Evolutionary conservation across 2,888 invertebrate species (phyloP).

Genomic region (Acleris literana): DNA sequence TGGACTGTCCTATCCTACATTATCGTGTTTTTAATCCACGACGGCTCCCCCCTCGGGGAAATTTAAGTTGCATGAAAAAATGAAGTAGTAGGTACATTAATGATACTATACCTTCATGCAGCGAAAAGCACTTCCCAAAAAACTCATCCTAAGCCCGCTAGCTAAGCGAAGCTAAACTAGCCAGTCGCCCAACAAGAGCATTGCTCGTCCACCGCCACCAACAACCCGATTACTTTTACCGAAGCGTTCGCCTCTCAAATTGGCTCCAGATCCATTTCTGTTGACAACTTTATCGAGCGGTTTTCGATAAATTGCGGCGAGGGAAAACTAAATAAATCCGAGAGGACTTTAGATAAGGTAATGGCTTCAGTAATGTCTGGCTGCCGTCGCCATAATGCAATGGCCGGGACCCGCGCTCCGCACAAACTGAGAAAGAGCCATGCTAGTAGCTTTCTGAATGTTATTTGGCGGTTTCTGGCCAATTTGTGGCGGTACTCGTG

Average conservation of each 20-base stretch:
- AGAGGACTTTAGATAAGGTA: slow-evolving; percentile 84
- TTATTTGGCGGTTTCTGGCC: not conserved
- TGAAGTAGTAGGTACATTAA: too few species aligned
- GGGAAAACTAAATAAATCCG: slow-evolving; percentile 84
- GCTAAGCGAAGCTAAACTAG: not conserved
- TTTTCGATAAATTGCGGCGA: slow-evolving; percentile 83
- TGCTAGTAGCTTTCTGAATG: slow-evolving; percentile 41
- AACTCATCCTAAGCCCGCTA: too few species aligned
- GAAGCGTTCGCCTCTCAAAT: slow-evolving; percentile 73
- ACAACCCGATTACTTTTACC: slow-evolving; percentile 71
- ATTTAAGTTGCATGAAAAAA: too few species aligned
- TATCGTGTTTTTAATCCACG: too few species aligned
- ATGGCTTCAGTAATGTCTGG: slow-evolving; percentile 81
- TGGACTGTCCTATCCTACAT: too few species aligned
- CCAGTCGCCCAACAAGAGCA: slow-evolving; percentile 37
- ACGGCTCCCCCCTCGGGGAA: too few species aligned
- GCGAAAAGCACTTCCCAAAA: too few species aligned
- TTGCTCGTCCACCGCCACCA: slow-evolving; percentile 53
- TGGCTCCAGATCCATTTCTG: slow-evolving; percentile 81
- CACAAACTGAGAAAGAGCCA: slow-evolving; percentile 51
- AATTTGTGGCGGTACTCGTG: not conserved
- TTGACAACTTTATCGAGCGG: slow-evolving; percentile 83
- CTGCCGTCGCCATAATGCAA: slow-evolving; percentile 78
- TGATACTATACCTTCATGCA: too few species aligned
- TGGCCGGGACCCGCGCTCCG: slow-evolving; percentile 65